Evolutionary conservation across 1,140 invertebrate genomes (phyloP).

Genomic region (Cydia pomonella): DNA sequence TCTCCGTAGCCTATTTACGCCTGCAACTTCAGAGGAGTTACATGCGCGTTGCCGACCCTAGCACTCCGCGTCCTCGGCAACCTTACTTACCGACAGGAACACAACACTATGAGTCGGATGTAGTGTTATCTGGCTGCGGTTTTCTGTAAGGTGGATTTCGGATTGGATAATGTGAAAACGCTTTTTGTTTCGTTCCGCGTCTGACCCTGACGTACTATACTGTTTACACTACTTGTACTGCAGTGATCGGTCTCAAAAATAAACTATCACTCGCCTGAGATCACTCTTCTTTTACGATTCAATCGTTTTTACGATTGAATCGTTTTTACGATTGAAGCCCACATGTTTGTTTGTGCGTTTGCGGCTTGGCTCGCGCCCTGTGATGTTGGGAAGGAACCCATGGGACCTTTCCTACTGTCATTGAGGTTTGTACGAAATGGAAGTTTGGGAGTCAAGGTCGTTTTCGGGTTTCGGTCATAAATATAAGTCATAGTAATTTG

Average conservation of each 20-base stretch:
- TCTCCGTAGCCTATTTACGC: too few relatives aligned
- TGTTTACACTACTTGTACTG: background rate
- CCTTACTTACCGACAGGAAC: too few relatives aligned
- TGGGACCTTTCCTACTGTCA: conserved; percentile 1
- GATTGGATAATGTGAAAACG: too few relatives aligned
- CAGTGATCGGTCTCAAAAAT: conserved; percentile 7
- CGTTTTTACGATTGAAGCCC: background rate
- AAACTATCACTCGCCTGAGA: conserved; percentile 15
- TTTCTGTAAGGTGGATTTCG: too few relatives aligned
- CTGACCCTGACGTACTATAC: background rate
- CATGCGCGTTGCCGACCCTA: too few relatives aligned
- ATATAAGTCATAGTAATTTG: too few relatives aligned
- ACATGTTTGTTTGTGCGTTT: conserved; percentile 8
- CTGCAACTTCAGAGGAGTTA: too few relatives aligned
- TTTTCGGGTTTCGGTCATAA: too few relatives aligned
- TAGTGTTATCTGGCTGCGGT: too few relatives aligned
- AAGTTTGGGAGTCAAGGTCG: background rate
- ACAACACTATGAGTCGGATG: too few relatives aligned
- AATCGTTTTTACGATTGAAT: conserved; percentile 19
- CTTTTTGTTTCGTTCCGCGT: background rate
- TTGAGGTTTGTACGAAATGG: background rate
- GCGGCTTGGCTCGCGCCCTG: background rate
- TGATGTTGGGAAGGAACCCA: background rate
- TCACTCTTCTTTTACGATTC: conserved; percentile 27
- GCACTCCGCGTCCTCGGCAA: too few relatives aligned